Evolutionary conservation across 2,113 vertebrate species (phyloP), one percentile per base, ranked within the genome.

Genomic region (Brachirus orientalis): DNA sequence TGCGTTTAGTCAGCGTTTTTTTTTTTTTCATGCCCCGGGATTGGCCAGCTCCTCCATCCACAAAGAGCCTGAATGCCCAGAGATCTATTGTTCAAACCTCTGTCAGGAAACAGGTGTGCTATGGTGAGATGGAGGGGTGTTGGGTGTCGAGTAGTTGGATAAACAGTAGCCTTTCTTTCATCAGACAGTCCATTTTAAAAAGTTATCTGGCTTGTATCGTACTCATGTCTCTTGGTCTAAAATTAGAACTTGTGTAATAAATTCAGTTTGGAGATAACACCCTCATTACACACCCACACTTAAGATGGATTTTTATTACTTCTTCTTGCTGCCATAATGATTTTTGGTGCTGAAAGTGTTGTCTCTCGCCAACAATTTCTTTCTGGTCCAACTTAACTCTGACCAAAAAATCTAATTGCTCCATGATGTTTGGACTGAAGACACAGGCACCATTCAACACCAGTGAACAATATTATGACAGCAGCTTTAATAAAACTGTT

Each of bases 1-100:
- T 68, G 35, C 41, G 86, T 86, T 82, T 74, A 85, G 77, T 93
- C 92, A 90, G 91, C 92, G 80, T 70, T 87, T 86, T 86, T 69
- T 65, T 64, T 28, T 2, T 28, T 28, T 28, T 28, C 28, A 58
- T 77, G 82, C 77, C 69, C 63, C 56, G 72, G 71, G 78, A 45
- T 80, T 54, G 77, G 67, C 74, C 74, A 69, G 73, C 71, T 79
- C 69, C 78, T 77, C 71, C 45, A 16, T 61, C 75, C 83, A 90
- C 86, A 88, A 85, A 80, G 47, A 77, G 44, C 60, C 86, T 41
- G 76, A 85, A 81, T 80, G 77, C 71, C 56, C 62, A 63, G 53
- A 65, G 72, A 82, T 85, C 74, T 41, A 43, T 55, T 65, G 55
- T 52, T 63, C 70, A 66, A 69, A 72, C 50, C 61, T 72, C 45